phyloP scores from a whole-genome alignment of 2,888 invertebrate genomes.

The Uloborus plumipes region DNA sequence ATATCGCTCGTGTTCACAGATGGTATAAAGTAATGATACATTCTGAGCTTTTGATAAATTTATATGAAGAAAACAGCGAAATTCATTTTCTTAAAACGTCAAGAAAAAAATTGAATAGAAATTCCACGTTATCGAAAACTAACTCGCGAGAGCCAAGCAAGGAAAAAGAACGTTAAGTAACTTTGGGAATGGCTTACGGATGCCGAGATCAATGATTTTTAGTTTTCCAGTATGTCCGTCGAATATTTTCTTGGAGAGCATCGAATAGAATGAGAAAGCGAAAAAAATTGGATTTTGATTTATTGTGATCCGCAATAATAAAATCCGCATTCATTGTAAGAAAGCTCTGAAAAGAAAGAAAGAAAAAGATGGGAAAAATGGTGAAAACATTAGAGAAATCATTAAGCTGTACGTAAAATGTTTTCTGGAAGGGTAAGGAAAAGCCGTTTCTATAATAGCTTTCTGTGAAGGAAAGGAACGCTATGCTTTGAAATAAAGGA shows the following conservation, averaged over 20 bases:
- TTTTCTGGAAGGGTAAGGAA: constrained; percentile 5
- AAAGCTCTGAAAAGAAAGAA: constrained; percentile 1
- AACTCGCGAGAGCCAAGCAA: constrained; percentile 53
- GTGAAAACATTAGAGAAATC: constrained; percentile 46
- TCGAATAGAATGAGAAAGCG: constrained; percentile 16
- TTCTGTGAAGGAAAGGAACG: neutral
- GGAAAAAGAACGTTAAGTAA: constrained; percentile 50
- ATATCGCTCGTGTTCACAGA: constrained; percentile 34
- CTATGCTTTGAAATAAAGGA: too few species aligned
- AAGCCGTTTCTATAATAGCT: constrained; percentile 14
- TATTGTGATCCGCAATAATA: constrained; percentile 56
- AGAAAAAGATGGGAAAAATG: constrained; percentile 3
- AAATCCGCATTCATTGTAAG: constrained; percentile 49
- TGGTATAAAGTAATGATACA: constrained; percentile 54
- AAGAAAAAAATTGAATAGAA: constrained; percentile 18
- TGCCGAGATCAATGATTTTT: constrained; percentile 51
- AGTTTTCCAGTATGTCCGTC: constrained; percentile 50
- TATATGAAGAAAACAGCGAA: constrained; percentile 51
- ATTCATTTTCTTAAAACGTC: constrained; percentile 48
- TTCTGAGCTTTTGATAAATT: constrained; percentile 52
- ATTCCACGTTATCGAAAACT: constrained; percentile 51
- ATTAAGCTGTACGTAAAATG: constrained; percentile 39
- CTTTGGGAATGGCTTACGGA: constrained; percentile 51
- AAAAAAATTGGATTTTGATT: constrained; percentile 31
- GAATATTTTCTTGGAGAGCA: constrained; percentile 32